Percentiles rank a stretch among this genome's conserved stretches.
These are phyloP conservation scores for Fragum whitleyi DNA, from an alignment of 2,888 invertebrate genomes.

Conservation along the genomic window DNA sequence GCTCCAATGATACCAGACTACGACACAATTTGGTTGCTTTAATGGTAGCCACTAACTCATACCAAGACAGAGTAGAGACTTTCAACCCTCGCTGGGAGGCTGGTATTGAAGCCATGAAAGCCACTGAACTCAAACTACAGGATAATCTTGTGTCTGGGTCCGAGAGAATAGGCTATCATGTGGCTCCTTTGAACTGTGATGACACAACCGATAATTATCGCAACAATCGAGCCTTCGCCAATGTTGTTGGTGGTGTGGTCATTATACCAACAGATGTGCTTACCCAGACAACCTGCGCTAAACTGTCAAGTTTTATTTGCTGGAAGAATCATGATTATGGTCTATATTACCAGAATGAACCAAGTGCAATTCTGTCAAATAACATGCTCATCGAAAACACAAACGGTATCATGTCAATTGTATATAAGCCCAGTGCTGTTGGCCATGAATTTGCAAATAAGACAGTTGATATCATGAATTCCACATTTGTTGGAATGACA, in stretches of 20 bases:
- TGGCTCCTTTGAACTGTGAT: constrained; percentile 66
- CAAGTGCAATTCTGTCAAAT: constrained; percentile 56
- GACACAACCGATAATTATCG: constrained; percentile 54
- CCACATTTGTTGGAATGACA: constrained; percentile 77
- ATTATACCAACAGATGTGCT: constrained; percentile 3
- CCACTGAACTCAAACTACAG: constrained; percentile 61
- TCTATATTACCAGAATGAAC: constrained; percentile 69
- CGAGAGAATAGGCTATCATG: constrained; percentile 74
- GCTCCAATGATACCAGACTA: constrained; percentile 67
- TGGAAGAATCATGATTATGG: constrained; percentile 79
- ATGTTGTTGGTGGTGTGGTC: constrained; percentile 68
- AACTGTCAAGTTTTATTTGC: constrained; percentile 71
- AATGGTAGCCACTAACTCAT: constrained; percentile 76
- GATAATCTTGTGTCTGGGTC: constrained; percentile 79
- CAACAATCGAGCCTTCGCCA: constrained; percentile 72
- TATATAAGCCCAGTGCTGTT: constrained; percentile 69
- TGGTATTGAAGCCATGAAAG: constrained; percentile 66
- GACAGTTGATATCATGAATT: constrained; percentile 65
- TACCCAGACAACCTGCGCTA: constrained; percentile 62
- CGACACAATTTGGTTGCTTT: constrained; percentile 76
- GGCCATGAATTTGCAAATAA: constrained; percentile 69
- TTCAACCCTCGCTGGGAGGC: constrained; percentile 71
- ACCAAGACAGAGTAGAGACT: constrained; percentile 72
- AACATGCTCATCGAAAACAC: constrained; percentile 76
- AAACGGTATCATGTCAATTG: constrained; percentile 74